Conservation (phyloP, 2,797 vertebrate genomes). For the Cyclura pinguis region DNA sequence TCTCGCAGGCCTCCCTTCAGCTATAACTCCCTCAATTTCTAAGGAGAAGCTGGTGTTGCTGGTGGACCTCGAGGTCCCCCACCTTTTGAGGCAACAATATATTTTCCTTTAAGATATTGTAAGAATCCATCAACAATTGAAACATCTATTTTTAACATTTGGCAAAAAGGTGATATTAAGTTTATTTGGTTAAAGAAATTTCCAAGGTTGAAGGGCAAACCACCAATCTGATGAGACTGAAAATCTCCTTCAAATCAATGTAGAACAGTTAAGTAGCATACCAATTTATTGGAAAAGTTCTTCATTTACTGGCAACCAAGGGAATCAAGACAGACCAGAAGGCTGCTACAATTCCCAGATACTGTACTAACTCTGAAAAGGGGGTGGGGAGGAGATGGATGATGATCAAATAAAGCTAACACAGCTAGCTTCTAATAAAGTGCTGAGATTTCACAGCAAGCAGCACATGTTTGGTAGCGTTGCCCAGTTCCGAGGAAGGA, state of each 20-base stretch:
- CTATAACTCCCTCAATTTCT: no score
- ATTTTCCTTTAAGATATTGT: neutral
- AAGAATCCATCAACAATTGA: neutral
- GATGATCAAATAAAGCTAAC: conserved; percentile 55
- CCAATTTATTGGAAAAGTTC: neutral
- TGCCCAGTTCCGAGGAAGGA: conserved; percentile 21
- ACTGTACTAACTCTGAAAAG: neutral
- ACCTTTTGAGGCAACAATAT: neutral
- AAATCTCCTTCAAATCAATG: conserved; percentile 31
- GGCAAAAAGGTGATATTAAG: neutral
- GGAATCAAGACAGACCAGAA: neutral
- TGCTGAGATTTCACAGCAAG: conserved; percentile 61
- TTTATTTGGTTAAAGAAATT: neutral
- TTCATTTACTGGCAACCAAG: neutral
- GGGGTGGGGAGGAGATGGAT: neutral
- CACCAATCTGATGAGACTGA: conserved; percentile 40
- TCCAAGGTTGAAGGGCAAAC: neutral
- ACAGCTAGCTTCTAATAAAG: conserved; percentile 62
- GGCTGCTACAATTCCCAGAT: neutral
- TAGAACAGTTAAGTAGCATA: conserved; percentile 32
- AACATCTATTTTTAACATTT: neutral
- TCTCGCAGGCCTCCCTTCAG: no score
- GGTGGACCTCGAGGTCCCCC: no score
- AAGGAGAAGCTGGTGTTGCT: no score
- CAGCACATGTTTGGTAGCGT: neutral